phyloP scores from a whole-genome alignment of 2,113 vertebrate genomes.

The Maccullochella peelii region DNA sequence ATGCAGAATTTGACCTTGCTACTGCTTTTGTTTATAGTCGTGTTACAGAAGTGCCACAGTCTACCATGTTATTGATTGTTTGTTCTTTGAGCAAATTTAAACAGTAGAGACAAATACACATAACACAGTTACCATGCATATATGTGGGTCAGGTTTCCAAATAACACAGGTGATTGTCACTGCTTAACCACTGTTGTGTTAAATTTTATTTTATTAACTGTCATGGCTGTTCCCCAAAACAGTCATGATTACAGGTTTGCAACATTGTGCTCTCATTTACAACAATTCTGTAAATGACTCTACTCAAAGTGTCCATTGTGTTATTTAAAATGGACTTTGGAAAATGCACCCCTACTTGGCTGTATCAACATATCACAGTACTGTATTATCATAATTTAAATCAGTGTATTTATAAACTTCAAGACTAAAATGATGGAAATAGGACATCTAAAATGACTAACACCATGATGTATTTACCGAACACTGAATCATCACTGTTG shows the following conservation, averaged over 20 bases:
- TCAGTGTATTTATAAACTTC: background rate
- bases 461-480: background rate
- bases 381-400: background rate
- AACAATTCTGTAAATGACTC: background rate
- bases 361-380: background rate
- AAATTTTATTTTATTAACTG: background rate
- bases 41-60: constrained; percentile 8
- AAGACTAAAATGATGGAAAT: background rate
- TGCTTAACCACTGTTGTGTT: background rate
- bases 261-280: background rate
- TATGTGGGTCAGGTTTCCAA: background rate
- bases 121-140: background rate
- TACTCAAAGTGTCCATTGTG: background rate
- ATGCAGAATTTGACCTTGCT: constrained; percentile 16
- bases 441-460: constrained; percentile 7
- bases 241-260: background rate
- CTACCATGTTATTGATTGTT: constrained; percentile 28
- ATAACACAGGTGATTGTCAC: background rate
- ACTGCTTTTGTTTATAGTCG: constrained; percentile 11
- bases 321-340: background rate
- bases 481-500: constrained; percentile 4
- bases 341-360: background rate
- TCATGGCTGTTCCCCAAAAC: background rate
- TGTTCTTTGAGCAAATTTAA: constrained; percentile 35
- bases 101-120: constrained; percentile 1